Evolutionary conservation across 2,797 vertebrate genomes (phyloP), one percentile per base, ranked within the genome.

Genomic region (Argyrosomus regius): DNA sequence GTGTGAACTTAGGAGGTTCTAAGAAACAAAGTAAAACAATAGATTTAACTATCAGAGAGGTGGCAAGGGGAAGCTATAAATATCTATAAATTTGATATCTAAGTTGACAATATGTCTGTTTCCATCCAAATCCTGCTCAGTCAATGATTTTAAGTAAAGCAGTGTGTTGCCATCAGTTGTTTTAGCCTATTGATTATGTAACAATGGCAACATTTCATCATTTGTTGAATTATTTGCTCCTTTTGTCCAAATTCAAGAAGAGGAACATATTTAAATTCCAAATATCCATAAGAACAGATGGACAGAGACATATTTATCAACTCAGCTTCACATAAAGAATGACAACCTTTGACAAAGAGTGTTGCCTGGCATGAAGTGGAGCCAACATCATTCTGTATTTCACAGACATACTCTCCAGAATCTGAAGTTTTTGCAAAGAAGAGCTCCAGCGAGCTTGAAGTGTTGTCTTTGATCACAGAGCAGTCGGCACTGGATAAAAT

Each of bases 311-410:
- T 9, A 62, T 43, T 6, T 28, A 45, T 28, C 1, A 52, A 49
- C 18, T 64, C 8, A 26, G 39, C 57, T 50, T 80, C 7, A 78
- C 13, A 26, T 56, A 80, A 22, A 16, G 12, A 77, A 77, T 76
- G 67, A 91, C 85, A 92, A 99, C 98, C 98, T 99, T 99, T 99
- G 22, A 99, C 98, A 94, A 98, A 99, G 57, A 99, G 95, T 3
- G 94, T 77, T 54, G 96, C 88, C 92, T 97, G 98, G 85, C 97
- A 97, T 78, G 96, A 96, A 58, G 96, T 93, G 26, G 93, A 96
- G 54, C 98, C 98, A 57, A 99, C 98, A 22, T 98, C 97, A 58
- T 99, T 99, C 91, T 95, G 96, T 74, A 99, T 95, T 81, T 99
- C 97, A 93, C 98, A 98, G 78, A 94, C 94, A 85, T 98, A 99